Percentiles rank a stretch among this genome's conserved stretches.
Evolutionary conservation across 2,888 invertebrate genomes (phyloP).

Genomic region (Drosophila antonietae): DNA sequence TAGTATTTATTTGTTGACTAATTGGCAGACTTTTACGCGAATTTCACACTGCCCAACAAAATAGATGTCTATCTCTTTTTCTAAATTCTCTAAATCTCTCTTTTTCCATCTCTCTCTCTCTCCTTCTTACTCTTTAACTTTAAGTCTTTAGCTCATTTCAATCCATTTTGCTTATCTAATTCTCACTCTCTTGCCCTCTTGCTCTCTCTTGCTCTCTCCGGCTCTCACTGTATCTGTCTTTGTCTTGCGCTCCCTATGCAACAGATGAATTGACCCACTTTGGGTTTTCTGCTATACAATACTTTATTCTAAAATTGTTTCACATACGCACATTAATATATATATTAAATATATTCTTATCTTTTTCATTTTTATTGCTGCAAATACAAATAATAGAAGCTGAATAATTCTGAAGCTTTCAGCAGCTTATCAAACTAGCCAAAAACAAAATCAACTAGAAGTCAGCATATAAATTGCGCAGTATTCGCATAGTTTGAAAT

Average conservation of each 20-base stretch:
- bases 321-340: neutral
- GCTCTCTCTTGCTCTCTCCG: neutral
- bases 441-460: neutral
- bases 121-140: neutral
- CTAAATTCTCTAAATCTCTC: neutral
- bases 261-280: conserved; percentile 6
- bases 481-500: neutral
- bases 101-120: neutral
- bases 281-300: neutral
- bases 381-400: neutral
- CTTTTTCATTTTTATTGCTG: neutral
- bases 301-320: neutral
- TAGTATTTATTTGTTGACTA: neutral
- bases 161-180: neutral
- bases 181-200: neutral
- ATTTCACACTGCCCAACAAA: neutral
- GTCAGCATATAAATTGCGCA: conserved; percentile 1
- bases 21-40: neutral
- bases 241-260: neutral
- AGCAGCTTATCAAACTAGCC: neutral
- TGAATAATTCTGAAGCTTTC: neutral
- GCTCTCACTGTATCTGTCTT: neutral
- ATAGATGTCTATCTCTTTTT: neutral
- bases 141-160: neutral
- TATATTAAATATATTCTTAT: conserved; percentile 1